phyloP scores from a whole-genome alignment of 2,113 vertebrate species.

The Vidua macroura region DNA sequence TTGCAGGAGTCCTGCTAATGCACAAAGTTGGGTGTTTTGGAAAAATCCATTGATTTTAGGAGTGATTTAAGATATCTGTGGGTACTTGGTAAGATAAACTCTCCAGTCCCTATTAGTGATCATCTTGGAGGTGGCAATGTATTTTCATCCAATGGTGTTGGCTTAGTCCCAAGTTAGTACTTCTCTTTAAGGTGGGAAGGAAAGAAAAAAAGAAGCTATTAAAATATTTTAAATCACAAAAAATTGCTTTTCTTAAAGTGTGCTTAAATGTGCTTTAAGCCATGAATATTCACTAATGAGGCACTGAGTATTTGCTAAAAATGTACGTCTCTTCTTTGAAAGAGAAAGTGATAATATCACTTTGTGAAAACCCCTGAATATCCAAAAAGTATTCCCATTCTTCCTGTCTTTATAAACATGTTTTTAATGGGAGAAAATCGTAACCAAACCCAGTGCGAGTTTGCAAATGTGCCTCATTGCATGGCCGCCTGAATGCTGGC shows the following conservation, averaged over 20 bases:
- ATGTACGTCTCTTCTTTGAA: background rate
- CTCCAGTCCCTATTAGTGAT: background rate
- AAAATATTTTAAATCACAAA: background rate
- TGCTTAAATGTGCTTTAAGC: background rate
- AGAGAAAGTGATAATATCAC: background rate
- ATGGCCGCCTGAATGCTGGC: background rate
- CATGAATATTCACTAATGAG: background rate
- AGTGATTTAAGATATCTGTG: background rate
- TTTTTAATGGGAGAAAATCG: background rate
- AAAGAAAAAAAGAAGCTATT: fast-evolving
- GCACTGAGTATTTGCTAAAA: background rate
- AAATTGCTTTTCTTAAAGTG: background rate
- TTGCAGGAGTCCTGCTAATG: background rate
- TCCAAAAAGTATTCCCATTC: background rate
- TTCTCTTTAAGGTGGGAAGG: fast-evolving
- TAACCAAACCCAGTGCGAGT: background rate
- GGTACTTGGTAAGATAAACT: background rate
- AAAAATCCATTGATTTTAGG: background rate
- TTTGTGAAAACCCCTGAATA: background rate
- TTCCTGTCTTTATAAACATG: background rate
- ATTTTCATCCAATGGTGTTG: background rate
- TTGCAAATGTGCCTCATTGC: background rate
- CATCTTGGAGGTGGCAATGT: background rate
- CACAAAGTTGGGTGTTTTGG: background rate
- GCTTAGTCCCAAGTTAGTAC: background rate